Evolutionary conservation across 2,113 vertebrate genomes (phyloP).

Genomic region (Peromyscus leucopus): DNA sequence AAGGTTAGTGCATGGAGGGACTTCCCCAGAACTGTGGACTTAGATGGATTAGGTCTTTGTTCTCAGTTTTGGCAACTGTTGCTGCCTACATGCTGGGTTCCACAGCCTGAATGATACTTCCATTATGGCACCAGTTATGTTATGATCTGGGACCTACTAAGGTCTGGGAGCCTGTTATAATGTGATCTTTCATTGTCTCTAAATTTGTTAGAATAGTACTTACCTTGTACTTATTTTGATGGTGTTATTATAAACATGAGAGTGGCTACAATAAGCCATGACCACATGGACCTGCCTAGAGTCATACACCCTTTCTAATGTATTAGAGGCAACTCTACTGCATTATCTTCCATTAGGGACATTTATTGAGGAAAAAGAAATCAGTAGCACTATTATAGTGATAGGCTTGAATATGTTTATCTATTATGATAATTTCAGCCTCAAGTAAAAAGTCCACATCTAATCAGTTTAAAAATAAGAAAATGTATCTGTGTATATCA

Average conservation of each 20-base stretch:
- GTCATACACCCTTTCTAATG: not conserved
- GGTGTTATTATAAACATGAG: not conserved
- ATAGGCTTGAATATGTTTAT: slow-evolving; percentile 43
- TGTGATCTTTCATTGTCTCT: not conserved
- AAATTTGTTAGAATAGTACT: not conserved
- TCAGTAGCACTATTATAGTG: not conserved
- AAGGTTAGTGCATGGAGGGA: not conserved
- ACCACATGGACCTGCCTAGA: not conserved
- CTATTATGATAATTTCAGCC: slow-evolving; percentile 28
- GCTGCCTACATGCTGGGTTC: not conserved
- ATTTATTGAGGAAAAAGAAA: not conserved
- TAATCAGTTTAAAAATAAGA: slow-evolving; percentile 56
- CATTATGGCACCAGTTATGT: not conserved
- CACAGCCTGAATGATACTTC: not conserved
- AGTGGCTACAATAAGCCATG: not conserved
- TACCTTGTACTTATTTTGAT: not conserved
- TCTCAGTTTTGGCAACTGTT: not conserved
- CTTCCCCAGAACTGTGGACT: not conserved
- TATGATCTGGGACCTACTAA: not conserved
- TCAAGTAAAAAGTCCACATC: slow-evolving; percentile 27
- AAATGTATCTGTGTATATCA: not conserved
- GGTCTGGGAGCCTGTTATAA: not conserved
- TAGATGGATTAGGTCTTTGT: not conserved
- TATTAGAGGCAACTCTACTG: not conserved
- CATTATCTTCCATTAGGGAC: not conserved